Conservation (phyloP, 2,888 invertebrate species). For the Diploptera punctata region DNA sequence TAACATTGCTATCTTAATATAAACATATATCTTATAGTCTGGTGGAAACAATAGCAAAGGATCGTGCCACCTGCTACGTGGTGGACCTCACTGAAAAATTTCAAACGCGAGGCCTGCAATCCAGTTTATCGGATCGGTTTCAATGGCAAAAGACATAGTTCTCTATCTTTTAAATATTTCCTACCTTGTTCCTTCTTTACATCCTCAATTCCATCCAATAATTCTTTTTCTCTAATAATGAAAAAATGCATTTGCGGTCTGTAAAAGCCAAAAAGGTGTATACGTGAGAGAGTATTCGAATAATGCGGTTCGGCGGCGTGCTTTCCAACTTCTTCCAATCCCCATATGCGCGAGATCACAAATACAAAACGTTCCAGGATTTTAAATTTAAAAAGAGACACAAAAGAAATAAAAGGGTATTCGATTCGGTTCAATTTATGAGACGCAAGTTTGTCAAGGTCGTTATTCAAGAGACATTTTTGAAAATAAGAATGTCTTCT, state of each 20-base stretch:
- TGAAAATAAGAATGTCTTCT: constrained; percentile 21
- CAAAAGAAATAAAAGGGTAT: constrained; percentile 7
- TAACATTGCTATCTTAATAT: no score
- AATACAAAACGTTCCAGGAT: constrained; percentile 24
- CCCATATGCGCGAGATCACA: constrained; percentile 1
- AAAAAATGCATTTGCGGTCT: neutral
- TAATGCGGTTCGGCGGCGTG: constrained; percentile 21
- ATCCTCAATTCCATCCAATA: constrained; percentile 15
- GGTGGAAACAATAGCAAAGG: no score
- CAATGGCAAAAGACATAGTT: neutral
- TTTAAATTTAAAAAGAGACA: neutral
- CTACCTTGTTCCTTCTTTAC: neutral
- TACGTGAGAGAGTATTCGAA: constrained; percentile 25
- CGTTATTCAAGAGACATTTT: constrained; percentile 5
- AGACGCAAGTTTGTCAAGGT: constrained; percentile 13
- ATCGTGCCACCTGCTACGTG: no score
- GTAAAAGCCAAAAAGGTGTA: neutral
- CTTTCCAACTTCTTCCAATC: neutral
- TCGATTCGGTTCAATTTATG: constrained; percentile 29
- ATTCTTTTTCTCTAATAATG: neutral
- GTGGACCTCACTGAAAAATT: no score
- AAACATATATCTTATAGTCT: no score
- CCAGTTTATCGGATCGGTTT: neutral
- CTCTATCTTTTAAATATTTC: neutral
- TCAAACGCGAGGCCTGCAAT: no score